phyloP scores from a whole-genome alignment of 2,797 vertebrate species.

The Pelobates cultripes region DNA sequence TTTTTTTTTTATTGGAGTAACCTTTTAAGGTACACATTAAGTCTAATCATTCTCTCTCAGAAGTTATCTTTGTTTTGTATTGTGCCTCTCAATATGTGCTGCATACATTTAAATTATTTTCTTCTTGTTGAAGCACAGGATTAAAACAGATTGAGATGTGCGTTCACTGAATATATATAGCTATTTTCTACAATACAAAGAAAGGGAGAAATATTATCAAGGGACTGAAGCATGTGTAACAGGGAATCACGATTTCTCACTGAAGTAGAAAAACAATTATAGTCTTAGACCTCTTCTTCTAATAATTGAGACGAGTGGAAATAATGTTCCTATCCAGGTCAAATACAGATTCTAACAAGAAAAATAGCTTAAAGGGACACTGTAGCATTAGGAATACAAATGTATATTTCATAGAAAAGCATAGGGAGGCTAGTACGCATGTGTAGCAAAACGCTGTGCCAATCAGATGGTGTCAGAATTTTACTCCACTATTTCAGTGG shows the following conservation, averaged over 20 bases:
- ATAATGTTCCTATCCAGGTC: not conserved
- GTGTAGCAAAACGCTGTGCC: too few relatives aligned
- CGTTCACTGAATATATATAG: not conserved
- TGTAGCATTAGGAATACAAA: too few relatives aligned
- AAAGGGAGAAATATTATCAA: not conserved
- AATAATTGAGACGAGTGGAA: not conserved
- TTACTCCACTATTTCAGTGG: too few relatives aligned
- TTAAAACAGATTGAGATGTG: not conserved
- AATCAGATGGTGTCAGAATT: too few relatives aligned
- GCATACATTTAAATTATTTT: not conserved
- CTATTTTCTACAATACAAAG: not conserved
- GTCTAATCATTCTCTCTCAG: too few relatives aligned
- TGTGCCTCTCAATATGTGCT: too few relatives aligned
- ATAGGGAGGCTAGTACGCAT: too few relatives aligned
- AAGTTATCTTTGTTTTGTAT: not conserved
- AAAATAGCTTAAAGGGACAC: too few relatives aligned
- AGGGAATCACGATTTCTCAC: not conserved
- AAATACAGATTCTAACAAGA: too few relatives aligned
- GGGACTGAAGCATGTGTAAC: not conserved
- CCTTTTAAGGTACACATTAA: too few relatives aligned
- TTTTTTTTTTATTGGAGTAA: too few relatives aligned
- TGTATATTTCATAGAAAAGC: too few relatives aligned
- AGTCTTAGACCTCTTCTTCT: not conserved
- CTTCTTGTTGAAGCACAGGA: not conserved
- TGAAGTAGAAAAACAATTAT: not conserved